These are phyloP conservation scores for Penaeus chinensis DNA, from an alignment of 1,140 invertebrate species.

Conservation along the genomic window DNA sequence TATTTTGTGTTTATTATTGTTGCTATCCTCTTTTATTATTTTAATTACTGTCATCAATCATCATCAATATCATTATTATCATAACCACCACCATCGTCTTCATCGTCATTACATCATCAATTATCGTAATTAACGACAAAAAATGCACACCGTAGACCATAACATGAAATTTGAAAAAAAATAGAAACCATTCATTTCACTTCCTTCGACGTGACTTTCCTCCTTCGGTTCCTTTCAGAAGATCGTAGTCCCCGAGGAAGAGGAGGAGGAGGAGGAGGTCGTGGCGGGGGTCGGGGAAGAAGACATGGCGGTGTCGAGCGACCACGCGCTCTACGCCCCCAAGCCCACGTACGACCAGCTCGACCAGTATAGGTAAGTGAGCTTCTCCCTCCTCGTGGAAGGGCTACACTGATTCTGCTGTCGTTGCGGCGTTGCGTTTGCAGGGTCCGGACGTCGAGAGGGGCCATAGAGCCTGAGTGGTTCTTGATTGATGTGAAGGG, in stretches of 20 bases:
- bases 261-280: constrained; percentile 1
- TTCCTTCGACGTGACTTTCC: background rate
- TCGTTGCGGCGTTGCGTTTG: background rate
- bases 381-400: background rate
- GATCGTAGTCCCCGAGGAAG: background rate
- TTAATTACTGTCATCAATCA: too few species aligned
- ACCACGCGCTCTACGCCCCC: constrained; percentile 47
- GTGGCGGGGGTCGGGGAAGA: background rate
- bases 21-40: too few species aligned
- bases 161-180: background rate
- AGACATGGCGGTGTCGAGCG: constrained; percentile 38
- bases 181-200: background rate
- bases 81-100: too few species aligned
- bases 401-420: too few species aligned
- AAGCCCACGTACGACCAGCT: constrained; percentile 54
- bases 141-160: too few species aligned
- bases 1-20: too few species aligned
- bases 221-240: background rate
- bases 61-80: too few species aligned
- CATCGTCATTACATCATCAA: too few species aligned
- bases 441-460: too few species aligned
- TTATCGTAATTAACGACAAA: too few species aligned
- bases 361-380: constrained; percentile 50
- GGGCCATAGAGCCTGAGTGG: too few species aligned
- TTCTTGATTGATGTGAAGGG: too few species aligned